Conservation (phyloP, 92 coral and sea anemone species). For the Bergia sp. region DNA sequence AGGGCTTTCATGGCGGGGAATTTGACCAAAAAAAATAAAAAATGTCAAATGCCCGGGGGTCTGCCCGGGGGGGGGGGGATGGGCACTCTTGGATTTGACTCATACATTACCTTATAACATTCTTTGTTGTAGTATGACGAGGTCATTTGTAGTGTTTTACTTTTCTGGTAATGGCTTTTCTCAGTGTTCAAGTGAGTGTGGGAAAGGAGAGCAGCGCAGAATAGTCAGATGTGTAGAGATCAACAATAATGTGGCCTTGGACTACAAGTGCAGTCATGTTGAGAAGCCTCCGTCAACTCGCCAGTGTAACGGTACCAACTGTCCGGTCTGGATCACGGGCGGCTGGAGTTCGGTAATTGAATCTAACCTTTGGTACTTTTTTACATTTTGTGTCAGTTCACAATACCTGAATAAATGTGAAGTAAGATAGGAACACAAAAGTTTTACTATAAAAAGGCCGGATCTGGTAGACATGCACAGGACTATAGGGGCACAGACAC, state of each 20-base stretch:
- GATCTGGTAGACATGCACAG: not conserved
- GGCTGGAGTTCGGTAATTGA: constrained; percentile 38
- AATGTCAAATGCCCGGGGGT: too few relatives aligned
- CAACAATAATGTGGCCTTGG: constrained; percentile 33
- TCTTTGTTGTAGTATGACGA: not conserved
- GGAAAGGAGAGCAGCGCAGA: constrained; percentile 32
- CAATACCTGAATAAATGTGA: not conserved
- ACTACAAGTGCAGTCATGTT: constrained; percentile 32
- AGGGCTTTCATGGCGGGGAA: too few relatives aligned
- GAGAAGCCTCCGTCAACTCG: constrained; percentile 28
- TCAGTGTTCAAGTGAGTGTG: constrained; percentile 34
- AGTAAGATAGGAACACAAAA: not conserved
- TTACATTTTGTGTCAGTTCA: not conserved
- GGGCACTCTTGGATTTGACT: too few relatives aligned
- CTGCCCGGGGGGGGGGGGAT: too few relatives aligned
- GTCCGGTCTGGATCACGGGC: constrained; percentile 43
- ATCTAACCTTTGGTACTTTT: not conserved
- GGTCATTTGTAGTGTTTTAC: not conserved
- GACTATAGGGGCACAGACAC: not conserved
- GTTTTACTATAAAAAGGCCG: not conserved
- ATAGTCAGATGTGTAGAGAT: constrained; percentile 40
- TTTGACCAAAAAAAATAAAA: too few relatives aligned
- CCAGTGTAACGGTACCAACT: constrained; percentile 31
- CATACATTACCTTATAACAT: too few relatives aligned
- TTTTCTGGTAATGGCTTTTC: not conserved